These are phyloP conservation scores for Sylvia borin DNA, from an alignment of 2,797 vertebrate genomes.

Conservation along the genomic window DNA sequence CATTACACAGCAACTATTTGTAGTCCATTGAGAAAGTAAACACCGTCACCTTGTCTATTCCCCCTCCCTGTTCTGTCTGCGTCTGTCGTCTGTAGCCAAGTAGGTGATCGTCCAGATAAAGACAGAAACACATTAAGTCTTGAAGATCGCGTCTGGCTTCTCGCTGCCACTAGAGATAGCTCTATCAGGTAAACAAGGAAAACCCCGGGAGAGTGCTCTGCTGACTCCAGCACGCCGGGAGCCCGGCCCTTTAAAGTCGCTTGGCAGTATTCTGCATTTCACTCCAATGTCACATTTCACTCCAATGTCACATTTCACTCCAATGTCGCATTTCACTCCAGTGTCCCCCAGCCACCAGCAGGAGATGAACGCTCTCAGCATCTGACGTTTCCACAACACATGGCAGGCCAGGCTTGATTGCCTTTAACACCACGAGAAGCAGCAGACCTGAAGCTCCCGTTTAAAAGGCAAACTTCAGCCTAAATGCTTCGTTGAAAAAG, in stretches of 20 bases:
- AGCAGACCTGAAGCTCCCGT: background rate
- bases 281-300: background rate
- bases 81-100: constrained; percentile 59
- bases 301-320: background rate
- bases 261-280: background rate
- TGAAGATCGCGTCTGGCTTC: constrained; percentile 67
- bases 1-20: constrained; percentile 52
- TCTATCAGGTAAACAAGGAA: constrained; percentile 53
- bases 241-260: constrained; percentile 13
- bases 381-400: background rate
- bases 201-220: background rate
- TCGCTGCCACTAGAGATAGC: constrained; percentile 58
- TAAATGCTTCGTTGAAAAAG: background rate
- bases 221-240: constrained; percentile 43
- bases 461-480: background rate
- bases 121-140: constrained; percentile 43
- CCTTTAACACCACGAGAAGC: background rate
- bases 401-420: background rate
- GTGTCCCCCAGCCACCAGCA: background rate
- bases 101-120: constrained; percentile 70
- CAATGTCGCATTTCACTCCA: background rate
- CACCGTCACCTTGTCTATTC: constrained; percentile 46
- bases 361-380: background rate
- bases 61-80: background rate
- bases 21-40: constrained; percentile 56